Base-by-base conservation (phyloP, 2,113 vertebrate species). In the Lepus timidus region DNA sequence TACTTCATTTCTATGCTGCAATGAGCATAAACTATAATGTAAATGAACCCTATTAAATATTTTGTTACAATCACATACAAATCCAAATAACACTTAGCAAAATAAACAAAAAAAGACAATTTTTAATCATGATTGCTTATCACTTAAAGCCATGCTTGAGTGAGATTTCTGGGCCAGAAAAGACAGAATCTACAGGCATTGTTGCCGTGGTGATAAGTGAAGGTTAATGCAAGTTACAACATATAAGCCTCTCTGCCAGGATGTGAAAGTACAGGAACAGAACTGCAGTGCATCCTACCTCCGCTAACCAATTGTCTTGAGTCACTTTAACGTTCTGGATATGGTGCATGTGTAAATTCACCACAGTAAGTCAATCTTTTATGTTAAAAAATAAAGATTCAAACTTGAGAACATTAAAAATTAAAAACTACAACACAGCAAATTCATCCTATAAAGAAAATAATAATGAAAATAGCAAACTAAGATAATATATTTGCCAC, bases 21-120 rank as follows among this genome's bases (percentile, higher is more conserved):
- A 19, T 64, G 49, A 93, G n/a, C 11, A 81, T 89, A 97, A 92
- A 5, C 62, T 84, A 2, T 58, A 88, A 81, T 91, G 51, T 90
- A 93, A 97, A 93, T 89, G 95, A 91, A 73, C 17, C 0, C 1
- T 49, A 62, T 70, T 79, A 61, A 86, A 65, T 75, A 76, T 76
- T 96, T 91, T 76, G 51, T 81, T 89, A 84, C 12, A 89, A 93
- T 84, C 13, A 64, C 29, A 29, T 61, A 81, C 86, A 74, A 70
- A 74, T 20, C 1, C 11, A 91, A 93, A 89, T 49, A 93, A 88
- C 39, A 64, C 6, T 79, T 79, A 85, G 10, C 14, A 96, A 94
- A 94, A 93, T 85, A 85, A 96, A 70, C 33, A 85, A 68, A 88
- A 88, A 87, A 78, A 51, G 25, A 29, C 4, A 81, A 36, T 84